These are phyloP conservation scores for Holothuria scabra DNA, from an alignment of 53 echinoderm and acorn worm genomes.

Conservation along the genomic window DNA sequence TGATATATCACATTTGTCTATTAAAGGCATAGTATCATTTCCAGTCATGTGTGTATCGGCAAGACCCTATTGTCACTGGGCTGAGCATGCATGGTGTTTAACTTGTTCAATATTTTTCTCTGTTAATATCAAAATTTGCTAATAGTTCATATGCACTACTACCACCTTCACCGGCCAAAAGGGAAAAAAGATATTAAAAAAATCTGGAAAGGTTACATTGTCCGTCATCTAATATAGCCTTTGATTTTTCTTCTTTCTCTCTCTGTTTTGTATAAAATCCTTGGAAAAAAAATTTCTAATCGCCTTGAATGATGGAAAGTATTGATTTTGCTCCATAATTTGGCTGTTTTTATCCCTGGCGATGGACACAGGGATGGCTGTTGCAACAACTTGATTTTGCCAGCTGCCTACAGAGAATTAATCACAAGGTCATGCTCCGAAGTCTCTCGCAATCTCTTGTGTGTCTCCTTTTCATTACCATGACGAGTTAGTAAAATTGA, in stretches of 20 bases:
- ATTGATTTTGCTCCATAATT: slow-evolving; percentile 48
- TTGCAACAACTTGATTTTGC: slow-evolving; percentile 48
- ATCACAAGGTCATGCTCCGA: slow-evolving; percentile 47
- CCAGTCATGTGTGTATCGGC: no score
- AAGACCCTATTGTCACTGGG: no score
- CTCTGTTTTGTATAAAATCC: slow-evolving; percentile 35
- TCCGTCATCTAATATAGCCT: no score
- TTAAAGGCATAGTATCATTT: no score
- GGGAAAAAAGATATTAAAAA: no score
- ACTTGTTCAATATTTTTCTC: no score
- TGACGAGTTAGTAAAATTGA: slow-evolving; percentile 39
- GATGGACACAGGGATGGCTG: slow-evolving; percentile 50
- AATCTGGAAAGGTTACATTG: no score
- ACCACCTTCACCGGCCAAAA: no score
- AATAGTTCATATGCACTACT: no score
- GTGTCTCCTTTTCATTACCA: slow-evolving; percentile 19
- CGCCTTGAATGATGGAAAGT: slow-evolving; percentile 46
- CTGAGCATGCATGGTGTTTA: no score
- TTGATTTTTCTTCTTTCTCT: background rate
- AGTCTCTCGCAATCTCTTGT: slow-evolving; percentile 35
- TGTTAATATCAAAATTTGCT: no score
- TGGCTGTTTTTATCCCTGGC: slow-evolving; percentile 44
- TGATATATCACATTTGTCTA: no score
- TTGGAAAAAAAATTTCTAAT: slow-evolving; percentile 40
- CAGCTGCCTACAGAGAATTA: slow-evolving; percentile 51